phyloP scores from a whole-genome alignment of 2,888 invertebrate genomes.

The Spialia ferax region DNA sequence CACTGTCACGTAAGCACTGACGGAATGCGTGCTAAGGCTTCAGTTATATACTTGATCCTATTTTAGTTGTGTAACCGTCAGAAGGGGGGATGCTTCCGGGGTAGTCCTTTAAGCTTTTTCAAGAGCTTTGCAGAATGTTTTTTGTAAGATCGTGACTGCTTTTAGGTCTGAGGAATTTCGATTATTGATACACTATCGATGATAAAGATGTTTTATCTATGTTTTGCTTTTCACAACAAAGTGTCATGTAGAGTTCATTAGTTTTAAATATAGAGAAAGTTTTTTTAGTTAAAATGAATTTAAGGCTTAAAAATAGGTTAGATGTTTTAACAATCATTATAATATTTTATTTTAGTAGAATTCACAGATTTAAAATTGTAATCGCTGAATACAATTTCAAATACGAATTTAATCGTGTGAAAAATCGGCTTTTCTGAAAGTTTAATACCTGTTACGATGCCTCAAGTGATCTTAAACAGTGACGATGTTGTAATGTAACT shows the following conservation, averaged over 20 bases:
- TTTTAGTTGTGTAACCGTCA: conserved; percentile 45
- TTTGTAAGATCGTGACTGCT: neutral
- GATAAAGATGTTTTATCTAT: neutral
- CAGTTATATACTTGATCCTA: conserved; percentile 46
- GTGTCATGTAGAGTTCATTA: neutral
- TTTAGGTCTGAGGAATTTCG: neutral
- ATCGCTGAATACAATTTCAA: neutral
- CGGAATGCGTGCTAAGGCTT: conserved; percentile 34
- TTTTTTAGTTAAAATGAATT: too few species aligned
- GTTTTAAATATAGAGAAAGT: neutral
- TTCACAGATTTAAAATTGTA: too few species aligned
- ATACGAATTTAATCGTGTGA: neutral
- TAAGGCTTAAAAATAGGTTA: too few species aligned
- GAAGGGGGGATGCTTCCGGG: conserved; percentile 48
- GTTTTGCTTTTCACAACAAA: too few species aligned
- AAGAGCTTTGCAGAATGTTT: conserved; percentile 9
- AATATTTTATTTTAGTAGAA: too few species aligned
- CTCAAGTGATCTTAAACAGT: neutral
- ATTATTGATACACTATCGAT: neutral
- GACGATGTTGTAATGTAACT: neutral
- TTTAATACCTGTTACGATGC: neutral
- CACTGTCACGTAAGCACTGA: conserved; percentile 29
- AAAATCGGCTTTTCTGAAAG: neutral
- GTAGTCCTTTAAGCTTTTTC: conserved; percentile 41
- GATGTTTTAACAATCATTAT: too few species aligned